These are phyloP conservation scores for Gymnocephalus cernua DNA, from an alignment of 2,113 vertebrate species.

Conservation along the genomic window DNA sequence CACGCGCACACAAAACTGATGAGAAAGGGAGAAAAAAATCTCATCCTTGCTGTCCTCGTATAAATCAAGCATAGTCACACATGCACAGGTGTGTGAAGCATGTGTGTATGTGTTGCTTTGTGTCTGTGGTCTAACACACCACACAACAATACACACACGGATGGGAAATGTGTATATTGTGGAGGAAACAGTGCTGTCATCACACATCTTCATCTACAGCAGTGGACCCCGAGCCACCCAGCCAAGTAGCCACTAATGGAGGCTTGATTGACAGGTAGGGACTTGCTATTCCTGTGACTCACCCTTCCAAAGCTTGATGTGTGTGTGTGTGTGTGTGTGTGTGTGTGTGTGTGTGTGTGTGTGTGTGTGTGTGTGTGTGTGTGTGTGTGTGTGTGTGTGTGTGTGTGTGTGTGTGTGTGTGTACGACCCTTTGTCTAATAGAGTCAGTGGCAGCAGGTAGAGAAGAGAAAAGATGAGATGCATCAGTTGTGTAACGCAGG, in stretches of 20 bases:
- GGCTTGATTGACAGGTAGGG: constrained; percentile 72
- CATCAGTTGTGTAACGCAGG: not conserved
- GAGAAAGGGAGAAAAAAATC: constrained; percentile 16
- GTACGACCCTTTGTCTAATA: constrained; percentile 46
- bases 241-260: constrained; percentile 72
- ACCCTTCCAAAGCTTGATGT: not conserved
- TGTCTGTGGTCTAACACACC: constrained; percentile 18
- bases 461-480: constrained; percentile 24
- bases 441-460: constrained; percentile 47
- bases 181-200: constrained; percentile 65
- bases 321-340: constrained; percentile 8
- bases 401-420: not conserved
- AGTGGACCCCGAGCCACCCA: constrained; percentile 42
- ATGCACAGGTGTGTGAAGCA: constrained; percentile 9
- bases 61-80: constrained; percentile 20
- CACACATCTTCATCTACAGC: constrained; percentile 55
- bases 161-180: constrained; percentile 42
- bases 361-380: not conserved
- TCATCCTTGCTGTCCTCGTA: not conserved
- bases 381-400: constrained; percentile 11
- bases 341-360: constrained; percentile 6
- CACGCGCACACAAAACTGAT: not conserved
- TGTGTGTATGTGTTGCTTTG: constrained; percentile 3
- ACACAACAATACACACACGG: constrained; percentile 1
- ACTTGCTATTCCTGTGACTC: constrained; percentile 58